phyloP scores from a whole-genome alignment of 2,113 vertebrate species.

The Odocoileus hemionus region DNA sequence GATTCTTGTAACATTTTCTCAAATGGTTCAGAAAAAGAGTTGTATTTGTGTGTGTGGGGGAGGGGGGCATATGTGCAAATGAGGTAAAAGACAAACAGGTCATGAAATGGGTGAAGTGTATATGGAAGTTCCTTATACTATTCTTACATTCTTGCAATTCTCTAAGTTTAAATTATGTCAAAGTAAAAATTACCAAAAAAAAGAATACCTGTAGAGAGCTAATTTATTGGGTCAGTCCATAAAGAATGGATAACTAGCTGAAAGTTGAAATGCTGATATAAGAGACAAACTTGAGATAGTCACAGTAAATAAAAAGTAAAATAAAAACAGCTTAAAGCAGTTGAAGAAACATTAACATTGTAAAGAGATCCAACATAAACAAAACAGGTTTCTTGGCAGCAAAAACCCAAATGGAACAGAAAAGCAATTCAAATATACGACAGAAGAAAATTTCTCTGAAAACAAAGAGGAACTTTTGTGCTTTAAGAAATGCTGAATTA shows the following conservation, averaged over 20 bases:
- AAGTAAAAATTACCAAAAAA: neutral
- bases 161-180: neutral
- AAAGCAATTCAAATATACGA: neutral
- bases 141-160: neutral
- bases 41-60: neutral
- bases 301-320: neutral
- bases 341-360: neutral
- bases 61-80: neutral
- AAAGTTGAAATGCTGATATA: neutral
- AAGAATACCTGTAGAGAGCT: neutral
- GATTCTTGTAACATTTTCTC: neutral
- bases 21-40: neutral
- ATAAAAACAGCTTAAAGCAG: neutral
- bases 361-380: neutral
- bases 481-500: neutral
- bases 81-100: neutral
- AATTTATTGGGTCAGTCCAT: neutral
- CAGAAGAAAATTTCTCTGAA: neutral
- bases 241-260: neutral
- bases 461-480: neutral
- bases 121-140: neutral
- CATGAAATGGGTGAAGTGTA: neutral
- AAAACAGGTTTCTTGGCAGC: neutral
- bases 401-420: slow-evolving; percentile 20
- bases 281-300: neutral